These are phyloP conservation scores for Babylonia areolata DNA, from an alignment of 1,140 invertebrate genomes.

Conservation along the genomic window DNA sequence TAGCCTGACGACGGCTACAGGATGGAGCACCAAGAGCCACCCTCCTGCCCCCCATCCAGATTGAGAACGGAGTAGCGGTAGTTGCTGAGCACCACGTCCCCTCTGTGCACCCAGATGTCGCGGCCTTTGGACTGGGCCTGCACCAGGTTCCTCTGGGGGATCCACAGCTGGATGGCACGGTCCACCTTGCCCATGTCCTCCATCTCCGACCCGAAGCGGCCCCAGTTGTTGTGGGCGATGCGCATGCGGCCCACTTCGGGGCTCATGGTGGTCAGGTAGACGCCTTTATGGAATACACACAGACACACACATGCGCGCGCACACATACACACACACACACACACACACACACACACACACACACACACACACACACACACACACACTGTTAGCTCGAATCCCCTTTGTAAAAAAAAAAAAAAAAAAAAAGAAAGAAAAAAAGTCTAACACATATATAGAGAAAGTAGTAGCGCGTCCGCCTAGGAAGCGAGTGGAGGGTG, in stretches of 20 bases:
- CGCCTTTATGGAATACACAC: background rate
- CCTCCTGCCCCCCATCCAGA: background rate
- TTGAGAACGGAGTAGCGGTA: background rate
- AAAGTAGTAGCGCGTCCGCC: too few relatives aligned
- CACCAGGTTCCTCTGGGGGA: background rate
- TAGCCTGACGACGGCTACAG: too few relatives aligned
- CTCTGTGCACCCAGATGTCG: background rate
- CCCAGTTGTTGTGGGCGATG: background rate
- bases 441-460: too few relatives aligned
- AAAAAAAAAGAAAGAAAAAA: too few relatives aligned
- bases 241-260: background rate
- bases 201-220: background rate
- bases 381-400: too few relatives aligned
- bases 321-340: background rate
- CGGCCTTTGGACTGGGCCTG: background rate
- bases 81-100: background rate
- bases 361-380: constrained; percentile 26
- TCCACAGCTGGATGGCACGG: background rate
- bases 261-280: background rate
- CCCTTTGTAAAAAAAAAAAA: too few relatives aligned
- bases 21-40: background rate
- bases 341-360: constrained; percentile 29
- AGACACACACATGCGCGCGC: background rate
- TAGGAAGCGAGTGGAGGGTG: too few relatives aligned
- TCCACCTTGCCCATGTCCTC: background rate